phyloP scores from a whole-genome alignment of 2,797 vertebrate species.

The Pelobates cultripes region DNA sequence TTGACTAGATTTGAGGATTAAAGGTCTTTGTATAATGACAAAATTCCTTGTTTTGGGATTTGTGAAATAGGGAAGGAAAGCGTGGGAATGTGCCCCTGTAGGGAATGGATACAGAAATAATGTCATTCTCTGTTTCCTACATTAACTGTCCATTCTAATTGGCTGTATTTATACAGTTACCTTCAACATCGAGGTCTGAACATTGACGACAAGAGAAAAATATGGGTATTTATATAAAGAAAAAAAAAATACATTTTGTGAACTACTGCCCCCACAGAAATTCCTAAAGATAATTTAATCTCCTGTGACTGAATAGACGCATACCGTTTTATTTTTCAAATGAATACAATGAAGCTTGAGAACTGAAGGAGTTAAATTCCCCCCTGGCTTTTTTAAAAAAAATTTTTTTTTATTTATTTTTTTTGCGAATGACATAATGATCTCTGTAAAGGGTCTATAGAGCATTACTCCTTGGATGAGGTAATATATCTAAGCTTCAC shows the following conservation, averaged over 20 bases:
- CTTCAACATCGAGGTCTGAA: too few relatives aligned
- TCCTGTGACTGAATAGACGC: too few relatives aligned
- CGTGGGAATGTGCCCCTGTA: constrained; percentile 4
- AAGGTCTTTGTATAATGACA: not conserved
- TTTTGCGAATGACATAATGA: constrained; percentile 4
- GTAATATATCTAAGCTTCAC: constrained; percentile 1
- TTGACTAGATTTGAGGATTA: not conserved
- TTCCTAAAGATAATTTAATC: too few relatives aligned
- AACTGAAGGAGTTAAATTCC: not conserved
- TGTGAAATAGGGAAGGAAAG: not conserved
- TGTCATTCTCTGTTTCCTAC: constrained; percentile 2
- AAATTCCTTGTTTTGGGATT: constrained; percentile 5
- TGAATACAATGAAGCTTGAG: not conserved
- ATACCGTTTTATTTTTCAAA: too few relatives aligned
- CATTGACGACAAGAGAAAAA: too few relatives aligned
- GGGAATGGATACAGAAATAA: not conserved
- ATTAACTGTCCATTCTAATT: constrained; percentile 1
- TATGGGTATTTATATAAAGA: too few relatives aligned
- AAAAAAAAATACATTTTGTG: too few relatives aligned
- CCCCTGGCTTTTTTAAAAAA: not conserved
- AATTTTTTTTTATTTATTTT: not conserved
- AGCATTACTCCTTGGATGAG: constrained; percentile 14
- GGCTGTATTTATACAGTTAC: not conserved
- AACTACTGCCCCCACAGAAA: too few relatives aligned
- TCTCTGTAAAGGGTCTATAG: not conserved